Evolutionary conservation across 2,888 invertebrate species (phyloP), one percentile per base, ranked within the genome.

Genomic region (Nomada ruficornis): DNA sequence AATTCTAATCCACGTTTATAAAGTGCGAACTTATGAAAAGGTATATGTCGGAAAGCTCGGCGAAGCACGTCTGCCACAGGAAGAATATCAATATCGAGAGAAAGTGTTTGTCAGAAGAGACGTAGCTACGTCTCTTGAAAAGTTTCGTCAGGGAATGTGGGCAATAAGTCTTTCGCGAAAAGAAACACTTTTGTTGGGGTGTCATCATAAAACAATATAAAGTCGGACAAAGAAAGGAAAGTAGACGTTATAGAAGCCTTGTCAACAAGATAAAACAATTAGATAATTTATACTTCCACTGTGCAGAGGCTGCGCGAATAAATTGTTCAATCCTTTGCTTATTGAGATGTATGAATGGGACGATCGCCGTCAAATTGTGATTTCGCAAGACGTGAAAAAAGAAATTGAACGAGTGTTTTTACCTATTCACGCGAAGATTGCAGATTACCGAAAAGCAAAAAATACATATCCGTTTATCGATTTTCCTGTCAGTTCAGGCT

Each of bases 401-500:
- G 55, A 11, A 18, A 2, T 11, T 11, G 4, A 20, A 57, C 15
- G 18, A 15, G 11, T 57, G 20, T 36, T n/a, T 59, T 47, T 9
- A 60, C 20, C 70, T 67, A 70, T 62, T 15, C 67, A 50, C 54
- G 47, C 73, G 67, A 80, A 65, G 79, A 82, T 72, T 73, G 75
- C 50, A 65, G 57, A 18, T 36, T 36, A 36, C 77, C 74, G 62
- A 71, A 72, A 71, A 13, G 69, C 71, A 65, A 74, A 85, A 78
- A 73, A 73, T 69, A 80, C 77, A 75, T 67, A 55, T 65, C 74
- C 60, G 67, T 72, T 78, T 57, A 79, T 76, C 82, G 86, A 86
- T 86, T 84, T 82, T 57, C 80, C 36, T 54, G 82, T 77, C 81
- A 71, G 79, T 57, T 82, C 81, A 65, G 36, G 75, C 75, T 73